phyloP scores from a whole-genome alignment of 2,113 vertebrate genomes.

The Corythaeola cristata region DNA sequence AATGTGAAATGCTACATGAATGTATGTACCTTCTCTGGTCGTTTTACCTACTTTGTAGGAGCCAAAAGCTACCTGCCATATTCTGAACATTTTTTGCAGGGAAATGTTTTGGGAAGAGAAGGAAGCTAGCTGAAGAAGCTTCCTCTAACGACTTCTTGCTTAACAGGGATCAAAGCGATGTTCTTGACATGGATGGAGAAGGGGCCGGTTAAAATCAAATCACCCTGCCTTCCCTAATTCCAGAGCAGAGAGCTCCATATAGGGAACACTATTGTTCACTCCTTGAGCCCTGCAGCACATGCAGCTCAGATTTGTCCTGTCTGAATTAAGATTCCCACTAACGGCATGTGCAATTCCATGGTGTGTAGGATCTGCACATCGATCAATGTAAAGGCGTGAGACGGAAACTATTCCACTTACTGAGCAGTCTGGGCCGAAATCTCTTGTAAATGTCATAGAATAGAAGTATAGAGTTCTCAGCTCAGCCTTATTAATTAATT shows the following conservation, averaged over 20 bases:
- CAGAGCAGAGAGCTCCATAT: not conserved
- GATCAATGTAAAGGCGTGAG: not conserved
- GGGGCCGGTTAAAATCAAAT: not conserved
- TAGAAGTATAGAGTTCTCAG: not conserved
- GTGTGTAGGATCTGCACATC: not conserved
- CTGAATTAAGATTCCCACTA: not conserved
- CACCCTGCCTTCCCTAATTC: not conserved
- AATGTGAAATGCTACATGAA: not conserved
- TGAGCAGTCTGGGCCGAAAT: not conserved
- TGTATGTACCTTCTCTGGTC: not conserved
- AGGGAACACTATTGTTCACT: not conserved
- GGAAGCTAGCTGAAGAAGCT: not conserved
- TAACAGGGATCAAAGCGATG: not conserved
- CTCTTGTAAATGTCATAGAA: not conserved
- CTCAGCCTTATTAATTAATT: not conserved
- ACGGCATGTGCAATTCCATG: not conserved
- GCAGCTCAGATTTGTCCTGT: not conserved
- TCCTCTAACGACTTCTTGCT: not conserved
- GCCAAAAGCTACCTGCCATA: not conserved
- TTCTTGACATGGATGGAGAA: not conserved
- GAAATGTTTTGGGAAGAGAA: not conserved
- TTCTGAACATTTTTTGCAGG: not conserved
- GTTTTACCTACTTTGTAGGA: not conserved
- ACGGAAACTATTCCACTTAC: not conserved
- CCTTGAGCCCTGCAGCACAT: not conserved